Conservation (phyloP, 2,888 invertebrate species). For the Limnephilus rhombicus region DNA sequence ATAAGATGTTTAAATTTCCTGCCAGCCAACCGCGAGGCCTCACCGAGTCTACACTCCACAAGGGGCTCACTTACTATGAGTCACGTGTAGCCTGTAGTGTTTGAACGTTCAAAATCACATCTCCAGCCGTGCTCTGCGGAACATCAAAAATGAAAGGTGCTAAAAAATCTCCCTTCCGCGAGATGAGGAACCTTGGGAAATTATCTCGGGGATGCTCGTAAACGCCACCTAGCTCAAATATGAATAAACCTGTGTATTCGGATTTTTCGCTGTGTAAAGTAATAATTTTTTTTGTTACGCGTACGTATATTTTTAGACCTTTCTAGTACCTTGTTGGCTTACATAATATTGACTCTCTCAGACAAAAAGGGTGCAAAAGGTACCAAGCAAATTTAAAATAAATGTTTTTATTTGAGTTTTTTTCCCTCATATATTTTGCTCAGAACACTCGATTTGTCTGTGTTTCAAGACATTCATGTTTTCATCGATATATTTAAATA, state of each 20-base stretch:
- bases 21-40: neutral
- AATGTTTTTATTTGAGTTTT: neutral
- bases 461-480: no score
- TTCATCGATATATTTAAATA: no score
- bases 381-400: no score
- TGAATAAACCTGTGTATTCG: neutral
- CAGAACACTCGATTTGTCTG: no score
- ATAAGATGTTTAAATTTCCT: conserved; percentile 17
- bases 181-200: neutral
- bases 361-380: neutral
- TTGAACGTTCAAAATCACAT: conserved; percentile 19
- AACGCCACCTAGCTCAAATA: neutral
- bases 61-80: neutral
- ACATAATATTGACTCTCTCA: neutral
- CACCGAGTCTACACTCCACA: neutral
- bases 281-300: neutral
- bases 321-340: neutral
- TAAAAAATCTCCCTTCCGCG: neutral
- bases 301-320: no score
- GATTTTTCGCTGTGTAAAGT: neutral
- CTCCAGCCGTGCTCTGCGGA: neutral
- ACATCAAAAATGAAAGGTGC: conserved; percentile 22
- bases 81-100: neutral
- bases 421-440: no score
- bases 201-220: neutral